These are phyloP conservation scores for Phalacrocorax pelagicus DNA, from an alignment of 2,113 vertebrate genomes.

Conservation along the genomic window DNA sequence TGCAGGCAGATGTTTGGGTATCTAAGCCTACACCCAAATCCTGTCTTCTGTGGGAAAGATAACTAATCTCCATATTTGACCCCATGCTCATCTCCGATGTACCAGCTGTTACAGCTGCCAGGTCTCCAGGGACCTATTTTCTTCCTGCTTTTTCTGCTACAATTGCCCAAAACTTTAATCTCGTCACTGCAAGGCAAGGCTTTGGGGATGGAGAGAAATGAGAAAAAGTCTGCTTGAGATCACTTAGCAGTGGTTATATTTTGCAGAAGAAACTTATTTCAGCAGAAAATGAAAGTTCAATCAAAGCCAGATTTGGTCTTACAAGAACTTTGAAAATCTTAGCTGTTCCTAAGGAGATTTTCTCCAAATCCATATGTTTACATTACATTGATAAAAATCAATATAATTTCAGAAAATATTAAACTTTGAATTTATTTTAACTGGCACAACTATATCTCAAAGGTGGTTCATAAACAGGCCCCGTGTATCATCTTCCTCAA, in stretches of 20 bases:
- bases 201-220: background rate
- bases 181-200: background rate
- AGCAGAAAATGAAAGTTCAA: background rate
- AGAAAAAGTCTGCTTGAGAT: background rate
- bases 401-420: background rate
- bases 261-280: background rate
- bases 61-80: background rate
- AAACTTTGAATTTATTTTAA: background rate
- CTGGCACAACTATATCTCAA: background rate
- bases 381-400: background rate
- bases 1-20: background rate
- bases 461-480: background rate
- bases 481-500: accelerated
- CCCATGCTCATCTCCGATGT: background rate
- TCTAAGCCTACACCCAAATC: background rate
- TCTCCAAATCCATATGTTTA: background rate
- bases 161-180: background rate
- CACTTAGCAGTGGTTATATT: background rate
- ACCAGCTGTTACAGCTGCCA: background rate
- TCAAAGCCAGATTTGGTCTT: background rate
- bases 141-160: background rate
- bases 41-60: background rate
- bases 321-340: background rate
- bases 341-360: background rate
- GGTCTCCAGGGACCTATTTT: background rate